Evolutionary conservation across 2,797 vertebrate genomes (phyloP), one percentile per base, ranked within the genome.

Genomic region (Astyanax mexicanus): DNA sequence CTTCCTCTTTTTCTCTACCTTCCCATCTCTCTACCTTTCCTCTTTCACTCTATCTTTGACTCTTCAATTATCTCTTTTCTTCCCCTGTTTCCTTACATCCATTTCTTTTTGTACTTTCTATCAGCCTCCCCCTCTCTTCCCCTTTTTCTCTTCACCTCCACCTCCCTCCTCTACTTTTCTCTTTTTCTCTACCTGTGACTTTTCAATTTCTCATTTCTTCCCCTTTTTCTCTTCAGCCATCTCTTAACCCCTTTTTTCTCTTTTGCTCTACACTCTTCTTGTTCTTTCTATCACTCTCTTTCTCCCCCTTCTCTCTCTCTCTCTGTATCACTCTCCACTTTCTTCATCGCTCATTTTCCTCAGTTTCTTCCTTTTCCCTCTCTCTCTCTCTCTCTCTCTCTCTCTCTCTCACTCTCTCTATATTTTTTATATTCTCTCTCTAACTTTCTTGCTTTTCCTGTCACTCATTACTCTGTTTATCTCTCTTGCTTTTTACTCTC

Each of bases 381-480:
- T 40, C 37, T 37, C 54, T 68, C 19, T 49, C 21, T 42, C 42
- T 67, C 49, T 15, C 38, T 15, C 57, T 37, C 17, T 52, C 70
- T 35, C 32, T 37, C 21, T 38, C 35, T 66, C 45, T 13, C n/a
- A n/a, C n/a, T n/a, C n/a, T n/a, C n/a, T n/a, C n/a, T n/a, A n/a
- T n/a, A n/a, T n/a, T n/a, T n/a, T n/a, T n/a, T n/a, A n/a, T n/a
- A n/a, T n/a, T n/a, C n/a, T n/a, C 77, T 82, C 38, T 40, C 1
- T 65, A 12, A 32, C 13, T 21, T 25, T 60, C 29, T 38, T 13
- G 42, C 13, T 67, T 13, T 8, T 27, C 4, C 44, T 25, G 19
- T 55, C 74, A 32, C 38, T 49, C 19, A 37, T 38, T 68, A 15
- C 19, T 27, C 38, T n/a, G n/a, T n/a, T n/a, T n/a, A n/a, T 29